phyloP scores from a whole-genome alignment of 2,888 invertebrate genomes.

The Acrobasis repandana region DNA sequence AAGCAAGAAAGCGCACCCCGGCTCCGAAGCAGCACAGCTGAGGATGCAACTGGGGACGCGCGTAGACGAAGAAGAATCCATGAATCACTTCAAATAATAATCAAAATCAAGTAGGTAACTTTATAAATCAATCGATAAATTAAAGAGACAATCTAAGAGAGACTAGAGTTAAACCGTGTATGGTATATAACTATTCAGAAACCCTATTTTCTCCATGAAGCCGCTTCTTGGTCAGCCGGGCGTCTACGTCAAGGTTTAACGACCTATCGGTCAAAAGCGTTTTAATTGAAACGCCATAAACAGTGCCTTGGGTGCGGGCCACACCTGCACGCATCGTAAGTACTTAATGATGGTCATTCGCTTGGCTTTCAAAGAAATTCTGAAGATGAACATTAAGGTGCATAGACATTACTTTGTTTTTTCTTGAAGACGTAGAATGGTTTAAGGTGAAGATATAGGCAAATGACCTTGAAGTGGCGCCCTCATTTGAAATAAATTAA shows the following conservation, averaged over 20 bases:
- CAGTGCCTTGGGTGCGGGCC: slow-evolving; percentile 41
- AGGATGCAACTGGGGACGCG: too few relatives aligned
- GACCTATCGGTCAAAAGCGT: slow-evolving; percentile 68
- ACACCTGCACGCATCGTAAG: slow-evolving; percentile 56
- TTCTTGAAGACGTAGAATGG: too few relatives aligned
- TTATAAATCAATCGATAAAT: too few relatives aligned
- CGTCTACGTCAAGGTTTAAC: slow-evolving; percentile 48
- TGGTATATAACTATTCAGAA: background rate
- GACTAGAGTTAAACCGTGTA: background rate
- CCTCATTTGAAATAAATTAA: too few relatives aligned
- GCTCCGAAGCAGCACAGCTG: too few relatives aligned
- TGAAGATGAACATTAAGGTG: slow-evolving; percentile 21
- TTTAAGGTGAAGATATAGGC: too few relatives aligned
- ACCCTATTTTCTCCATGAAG: slow-evolving; percentile 11
- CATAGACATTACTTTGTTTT: background rate
- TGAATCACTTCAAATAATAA: too few relatives aligned
- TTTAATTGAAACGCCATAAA: slow-evolving; percentile 76
- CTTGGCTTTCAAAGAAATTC: slow-evolving; percentile 42
- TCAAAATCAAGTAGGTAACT: too few relatives aligned
- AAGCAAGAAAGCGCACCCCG: too few relatives aligned
- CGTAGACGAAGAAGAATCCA: too few relatives aligned
- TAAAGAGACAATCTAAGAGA: background rate
- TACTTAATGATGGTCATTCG: slow-evolving; percentile 41
- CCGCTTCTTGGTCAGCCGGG: slow-evolving; percentile 42
- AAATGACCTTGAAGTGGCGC: too few relatives aligned